Percentiles rank a stretch among this genome's conserved stretches.
Conservation (phyloP, 2,888 invertebrate species). For the Sphaerophoria taeniata region DNA sequence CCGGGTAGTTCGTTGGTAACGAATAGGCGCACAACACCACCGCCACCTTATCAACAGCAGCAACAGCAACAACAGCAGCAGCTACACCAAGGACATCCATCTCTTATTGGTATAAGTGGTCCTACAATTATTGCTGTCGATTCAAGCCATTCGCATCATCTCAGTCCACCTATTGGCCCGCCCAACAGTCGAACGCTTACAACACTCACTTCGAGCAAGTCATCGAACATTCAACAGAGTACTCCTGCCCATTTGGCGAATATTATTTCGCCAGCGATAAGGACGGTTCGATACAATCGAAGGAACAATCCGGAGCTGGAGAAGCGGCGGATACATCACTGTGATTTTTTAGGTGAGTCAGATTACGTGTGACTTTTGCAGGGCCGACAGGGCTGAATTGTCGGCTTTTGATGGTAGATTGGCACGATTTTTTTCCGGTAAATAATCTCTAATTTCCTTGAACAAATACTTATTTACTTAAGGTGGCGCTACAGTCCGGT, state of each 20-base stretch:
- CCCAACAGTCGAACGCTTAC: slow-evolving; percentile 76
- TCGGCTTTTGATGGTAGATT: too few species aligned
- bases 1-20: slow-evolving; percentile 89
- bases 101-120: slow-evolving; percentile 77
- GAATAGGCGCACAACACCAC: slow-evolving; percentile 82
- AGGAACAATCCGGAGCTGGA: slow-evolving; percentile 98
- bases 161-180: slow-evolving; percentile 74
- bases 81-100: slow-evolving; percentile 77
- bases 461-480: too few species aligned
- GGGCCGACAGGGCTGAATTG: not conserved
- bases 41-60: slow-evolving; percentile 32
- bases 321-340: slow-evolving; percentile 97
- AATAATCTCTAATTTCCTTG: too few species aligned
- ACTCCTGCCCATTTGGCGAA: slow-evolving; percentile 81
- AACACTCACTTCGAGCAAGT: slow-evolving; percentile 74
- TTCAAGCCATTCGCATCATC: slow-evolving; percentile 71
- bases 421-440: too few species aligned
- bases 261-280: slow-evolving; percentile 79
- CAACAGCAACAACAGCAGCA: slow-evolving; percentile 75
- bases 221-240: slow-evolving; percentile 75
- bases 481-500: too few species aligned
- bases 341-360: slow-evolving; percentile 94
- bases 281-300: slow-evolving; percentile 91
- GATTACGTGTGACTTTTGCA: not conserved
- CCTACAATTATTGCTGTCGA: slow-evolving; percentile 78